These are phyloP conservation scores for Spermophilus dauricus DNA, from an alignment of 2,113 vertebrate genomes.

Conservation along the genomic window DNA sequence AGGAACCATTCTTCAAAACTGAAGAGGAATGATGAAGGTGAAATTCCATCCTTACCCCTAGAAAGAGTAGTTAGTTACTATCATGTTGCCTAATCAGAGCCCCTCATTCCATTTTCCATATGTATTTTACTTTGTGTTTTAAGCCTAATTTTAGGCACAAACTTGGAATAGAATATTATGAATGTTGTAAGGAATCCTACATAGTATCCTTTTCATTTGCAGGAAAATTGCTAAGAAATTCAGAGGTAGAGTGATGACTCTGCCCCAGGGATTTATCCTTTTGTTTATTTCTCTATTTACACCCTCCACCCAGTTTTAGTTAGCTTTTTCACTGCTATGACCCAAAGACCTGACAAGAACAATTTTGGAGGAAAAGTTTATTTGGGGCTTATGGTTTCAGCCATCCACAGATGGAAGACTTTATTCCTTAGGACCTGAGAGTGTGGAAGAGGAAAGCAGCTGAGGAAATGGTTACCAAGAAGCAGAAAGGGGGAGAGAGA, in stretches of 20 bases:
- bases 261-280: background rate
- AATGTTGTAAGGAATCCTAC: background rate
- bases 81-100: background rate
- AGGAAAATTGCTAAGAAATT: slow-evolving; percentile 9
- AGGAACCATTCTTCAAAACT: background rate
- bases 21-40: background rate
- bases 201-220: background rate
- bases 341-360: no score
- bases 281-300: background rate
- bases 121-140: background rate
- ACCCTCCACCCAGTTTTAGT: no score
- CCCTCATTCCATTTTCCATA: background rate
- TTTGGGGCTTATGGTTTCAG: no score
- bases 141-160: background rate
- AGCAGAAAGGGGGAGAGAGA: no score
- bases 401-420: no score
- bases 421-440: no score
- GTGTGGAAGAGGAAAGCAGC: no score
- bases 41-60: no score
- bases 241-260: background rate
- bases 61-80: background rate
- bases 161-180: background rate
- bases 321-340: no score
- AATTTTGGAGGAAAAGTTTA: no score
- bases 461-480: no score